Percentiles rank a stretch among this genome's conserved stretches.
These are phyloP conservation scores for Lates japonicus DNA, from an alignment of 2,797 vertebrate species.

Conservation along the genomic window DNA sequence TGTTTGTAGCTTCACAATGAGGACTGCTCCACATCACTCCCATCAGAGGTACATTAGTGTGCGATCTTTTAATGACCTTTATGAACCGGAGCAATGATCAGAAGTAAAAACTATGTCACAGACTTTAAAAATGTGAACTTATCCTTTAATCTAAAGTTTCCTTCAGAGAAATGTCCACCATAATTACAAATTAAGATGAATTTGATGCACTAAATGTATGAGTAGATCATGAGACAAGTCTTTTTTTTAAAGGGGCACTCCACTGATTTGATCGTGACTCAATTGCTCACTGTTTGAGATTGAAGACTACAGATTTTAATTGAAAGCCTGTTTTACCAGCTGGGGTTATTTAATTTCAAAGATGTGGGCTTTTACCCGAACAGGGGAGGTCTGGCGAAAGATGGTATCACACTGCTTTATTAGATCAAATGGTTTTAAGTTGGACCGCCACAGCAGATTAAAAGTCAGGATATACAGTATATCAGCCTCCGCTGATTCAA, in stretches of 20 bases:
- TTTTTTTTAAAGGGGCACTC: background rate
- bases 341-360: constrained; percentile 6
- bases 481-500: background rate
- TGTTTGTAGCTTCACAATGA: background rate
- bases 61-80: too few species aligned
- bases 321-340: background rate
- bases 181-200: background rate
- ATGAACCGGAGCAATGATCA: too few species aligned
- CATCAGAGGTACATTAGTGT: too few species aligned
- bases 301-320: background rate
- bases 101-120: background rate
- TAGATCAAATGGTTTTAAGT: constrained; percentile 39
- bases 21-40: background rate
- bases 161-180: background rate
- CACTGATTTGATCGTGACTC: background rate
- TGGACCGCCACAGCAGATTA: background rate
- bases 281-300: background rate
- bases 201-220: background rate
- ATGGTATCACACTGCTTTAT: constrained; percentile 36
- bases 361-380: constrained; percentile 13
- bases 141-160: background rate
- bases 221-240: too few species aligned
- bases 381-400: background rate
- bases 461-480: constrained; percentile 5
- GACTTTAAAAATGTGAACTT: background rate